Conservation (phyloP, 2,113 vertebrate species). For the Epinephelus moara region DNA sequence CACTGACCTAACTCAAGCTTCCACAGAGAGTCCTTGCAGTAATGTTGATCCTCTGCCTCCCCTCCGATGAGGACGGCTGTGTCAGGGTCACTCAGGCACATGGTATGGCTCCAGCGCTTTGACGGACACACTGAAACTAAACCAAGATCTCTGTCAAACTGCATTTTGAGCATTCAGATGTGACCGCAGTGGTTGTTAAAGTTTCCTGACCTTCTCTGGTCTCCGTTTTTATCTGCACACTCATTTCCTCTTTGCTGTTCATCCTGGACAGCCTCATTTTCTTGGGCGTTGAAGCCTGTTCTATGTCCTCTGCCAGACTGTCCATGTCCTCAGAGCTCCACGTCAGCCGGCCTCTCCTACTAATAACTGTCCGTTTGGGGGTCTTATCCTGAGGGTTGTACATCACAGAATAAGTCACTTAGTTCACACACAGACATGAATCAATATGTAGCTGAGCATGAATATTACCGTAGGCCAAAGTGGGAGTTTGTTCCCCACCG, state of each 20-base stretch:
- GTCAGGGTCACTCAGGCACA: constrained; percentile 89
- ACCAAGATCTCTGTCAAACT: constrained; percentile 8
- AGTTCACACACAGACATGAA: not conserved
- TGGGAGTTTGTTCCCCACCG: constrained; percentile 24
- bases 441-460: not conserved
- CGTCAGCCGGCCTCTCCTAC: constrained; percentile 57
- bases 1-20: constrained; percentile 89
- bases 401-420: not conserved
- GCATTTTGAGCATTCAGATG: not conserved
- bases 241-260: constrained; percentile 70
- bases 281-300: constrained; percentile 62
- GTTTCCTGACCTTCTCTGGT: constrained; percentile 73
- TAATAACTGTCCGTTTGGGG: constrained; percentile 64
- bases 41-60: constrained; percentile 79
- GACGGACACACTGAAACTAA: constrained; percentile 83
- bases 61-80: constrained; percentile 91
- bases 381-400: constrained; percentile 71
- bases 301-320: constrained; percentile 44
- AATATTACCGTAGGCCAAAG: constrained; percentile 76
- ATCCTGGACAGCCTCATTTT: constrained; percentile 67
- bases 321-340: constrained; percentile 76
- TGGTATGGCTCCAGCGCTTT: constrained; percentile 88
- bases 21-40: constrained; percentile 88
- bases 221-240: constrained; percentile 64
- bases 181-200: not conserved